A percentile compares a stretch with the other conserved stretches of the same genome.
Conservation (phyloP, 2,888 invertebrate genomes). For the Trichopoda pennipes region DNA sequence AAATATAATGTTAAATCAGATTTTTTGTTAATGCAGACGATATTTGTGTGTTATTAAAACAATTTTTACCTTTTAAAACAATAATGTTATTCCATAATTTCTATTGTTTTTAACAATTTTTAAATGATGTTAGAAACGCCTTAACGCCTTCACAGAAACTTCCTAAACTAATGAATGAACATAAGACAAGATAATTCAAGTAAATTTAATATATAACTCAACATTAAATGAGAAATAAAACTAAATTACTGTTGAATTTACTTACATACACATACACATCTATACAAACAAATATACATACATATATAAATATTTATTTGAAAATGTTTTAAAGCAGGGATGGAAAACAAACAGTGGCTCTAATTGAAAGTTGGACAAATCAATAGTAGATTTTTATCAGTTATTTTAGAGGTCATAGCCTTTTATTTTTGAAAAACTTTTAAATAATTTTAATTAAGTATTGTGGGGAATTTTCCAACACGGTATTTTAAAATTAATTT, state of each 20-base stretch:
- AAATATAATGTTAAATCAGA: not conserved
- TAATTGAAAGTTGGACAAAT: too few relatives aligned
- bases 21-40: too few relatives aligned
- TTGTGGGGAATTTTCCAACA: too few relatives aligned
- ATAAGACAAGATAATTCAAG: constrained; percentile 10
- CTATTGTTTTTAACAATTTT: constrained; percentile 31
- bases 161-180: not conserved
- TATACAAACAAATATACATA: not conserved
- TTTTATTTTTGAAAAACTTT: too few relatives aligned
- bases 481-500: too few relatives aligned
- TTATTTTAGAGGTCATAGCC: too few relatives aligned
- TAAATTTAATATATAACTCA: constrained; percentile 29
- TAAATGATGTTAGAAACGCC: constrained; percentile 69
- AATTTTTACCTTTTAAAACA: not conserved
- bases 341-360: too few relatives aligned
- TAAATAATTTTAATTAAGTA: too few relatives aligned
- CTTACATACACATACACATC: too few relatives aligned
- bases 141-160: constrained; percentile 72
- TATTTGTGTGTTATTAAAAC: not conserved
- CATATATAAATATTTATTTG: not conserved
- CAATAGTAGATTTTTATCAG: too few relatives aligned
- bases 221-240: constrained; percentile 2
- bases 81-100: constrained; percentile 27
- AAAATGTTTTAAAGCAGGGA: too few relatives aligned
- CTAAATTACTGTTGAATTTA: not conserved